Conservation (phyloP, 1,140 invertebrate genomes). For the Ceratosolen solmsi region DNA sequence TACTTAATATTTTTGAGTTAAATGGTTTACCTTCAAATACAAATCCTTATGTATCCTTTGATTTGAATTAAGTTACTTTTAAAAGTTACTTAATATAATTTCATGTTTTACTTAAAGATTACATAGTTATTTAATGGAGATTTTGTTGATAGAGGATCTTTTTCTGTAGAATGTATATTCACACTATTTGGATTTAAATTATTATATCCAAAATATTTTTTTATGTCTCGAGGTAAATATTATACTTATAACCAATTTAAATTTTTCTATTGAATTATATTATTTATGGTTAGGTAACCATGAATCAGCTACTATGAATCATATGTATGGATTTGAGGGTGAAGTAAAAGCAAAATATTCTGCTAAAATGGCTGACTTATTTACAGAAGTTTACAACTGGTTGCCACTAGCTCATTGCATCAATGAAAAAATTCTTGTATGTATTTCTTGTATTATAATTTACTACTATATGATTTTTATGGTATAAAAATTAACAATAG, state of each 20-base stretch:
- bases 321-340: constrained; percentile 99
- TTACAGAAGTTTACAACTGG: constrained; percentile 99
- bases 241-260: constrained; percentile 31
- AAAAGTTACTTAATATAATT: not conserved
- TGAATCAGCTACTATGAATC: constrained; percentile 98
- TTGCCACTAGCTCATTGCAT: constrained; percentile 96
- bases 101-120: constrained; percentile 60
- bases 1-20: constrained; percentile 97
- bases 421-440: constrained; percentile 90
- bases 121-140: constrained; percentile 95
- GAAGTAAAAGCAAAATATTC: constrained; percentile 98
- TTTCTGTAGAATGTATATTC: constrained; percentile 99
- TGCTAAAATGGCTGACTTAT: constrained; percentile 94
- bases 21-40: constrained; percentile 95
- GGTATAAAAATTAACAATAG: not conserved
- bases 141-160: constrained; percentile 99
- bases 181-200: constrained; percentile 97
- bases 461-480: too few species aligned
- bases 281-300: constrained; percentile 86
- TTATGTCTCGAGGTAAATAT: constrained; percentile 92
- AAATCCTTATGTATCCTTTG: constrained; percentile 93
- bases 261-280: constrained; percentile 22
- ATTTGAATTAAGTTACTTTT: constrained; percentile 35
- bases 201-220: constrained; percentile 97
- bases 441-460: constrained; percentile 57